phyloP scores from a whole-genome alignment of 1,140 invertebrate species.

The Bombyx mandarina region DNA sequence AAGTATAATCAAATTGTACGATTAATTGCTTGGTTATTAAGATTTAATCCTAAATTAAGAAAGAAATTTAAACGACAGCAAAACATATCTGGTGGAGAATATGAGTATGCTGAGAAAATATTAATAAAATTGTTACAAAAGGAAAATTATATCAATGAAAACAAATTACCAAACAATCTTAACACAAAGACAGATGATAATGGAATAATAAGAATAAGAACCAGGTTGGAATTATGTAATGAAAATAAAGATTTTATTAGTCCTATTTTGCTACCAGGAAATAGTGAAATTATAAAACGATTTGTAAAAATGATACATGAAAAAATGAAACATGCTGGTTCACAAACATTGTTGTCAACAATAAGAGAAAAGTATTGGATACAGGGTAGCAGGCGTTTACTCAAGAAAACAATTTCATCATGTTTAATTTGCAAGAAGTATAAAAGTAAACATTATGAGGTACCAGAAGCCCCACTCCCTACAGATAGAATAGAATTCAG shows the following conservation, averaged over 20 bases:
- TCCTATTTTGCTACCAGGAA: constrained; percentile 4
- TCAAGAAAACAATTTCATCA: not conserved
- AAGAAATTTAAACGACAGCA: constrained; percentile 1
- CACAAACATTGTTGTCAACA: constrained; percentile 2
- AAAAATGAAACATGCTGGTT: constrained; percentile 8
- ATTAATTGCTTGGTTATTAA: constrained; percentile 10
- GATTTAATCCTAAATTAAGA: constrained; percentile 7
- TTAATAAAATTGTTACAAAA: constrained; percentile 8
- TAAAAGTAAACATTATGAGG: constrained; percentile 3
- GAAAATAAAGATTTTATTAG: constrained; percentile 3
- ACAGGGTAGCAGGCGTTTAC: not conserved
- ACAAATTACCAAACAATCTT: constrained; percentile 1
- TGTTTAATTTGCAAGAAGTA: constrained; percentile 7
- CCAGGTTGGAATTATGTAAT: constrained; percentile 6
- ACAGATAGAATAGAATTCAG: not conserved
- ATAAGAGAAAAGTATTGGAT: constrained; percentile 6
- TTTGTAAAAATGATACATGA: constrained; percentile 7
- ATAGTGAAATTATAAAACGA: not conserved
- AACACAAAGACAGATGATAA: constrained; percentile 5
- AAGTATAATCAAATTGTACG: constrained; percentile 12
- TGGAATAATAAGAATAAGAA: constrained; percentile 10
- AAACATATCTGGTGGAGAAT: constrained; percentile 9
- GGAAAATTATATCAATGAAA: constrained; percentile 3
- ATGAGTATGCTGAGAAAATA: constrained; percentile 9
- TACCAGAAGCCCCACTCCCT: constrained; percentile 8